Conservation (phyloP, 2,888 invertebrate species). For the Myopa tessellatipennis region DNA sequence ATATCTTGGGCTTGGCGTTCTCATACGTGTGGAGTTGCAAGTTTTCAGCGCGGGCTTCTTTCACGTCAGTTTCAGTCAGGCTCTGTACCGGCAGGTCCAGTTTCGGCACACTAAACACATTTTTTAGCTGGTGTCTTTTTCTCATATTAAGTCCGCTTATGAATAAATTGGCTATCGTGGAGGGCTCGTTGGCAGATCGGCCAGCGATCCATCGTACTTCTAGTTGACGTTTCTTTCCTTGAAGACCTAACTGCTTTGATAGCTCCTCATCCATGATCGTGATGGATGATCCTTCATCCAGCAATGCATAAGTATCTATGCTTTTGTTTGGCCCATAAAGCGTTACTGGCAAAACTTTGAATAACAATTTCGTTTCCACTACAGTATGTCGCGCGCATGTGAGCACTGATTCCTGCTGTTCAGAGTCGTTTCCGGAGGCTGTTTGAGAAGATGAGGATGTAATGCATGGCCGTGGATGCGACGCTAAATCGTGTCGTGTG, state of each 20-base stretch:
- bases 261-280: neutral
- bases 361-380: neutral
- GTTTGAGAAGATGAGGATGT: no score
- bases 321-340: constrained; percentile 33
- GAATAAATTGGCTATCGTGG: neutral
- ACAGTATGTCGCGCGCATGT: neutral
- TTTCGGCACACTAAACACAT: no score
- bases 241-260: neutral
- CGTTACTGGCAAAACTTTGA: constrained; percentile 20
- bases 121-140: no score
- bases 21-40: constrained; percentile 15
- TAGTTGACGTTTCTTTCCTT: neutral
- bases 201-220: neutral
- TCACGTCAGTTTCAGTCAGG: no score
- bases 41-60: no score
- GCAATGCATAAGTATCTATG: constrained; percentile 37
- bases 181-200: neutral
- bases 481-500: constrained; percentile 38
- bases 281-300: constrained; percentile 36
- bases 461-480: neutral
- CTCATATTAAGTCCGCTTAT: no score
- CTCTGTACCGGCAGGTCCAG: no score
- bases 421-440: neutral
- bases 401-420: neutral
- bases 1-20: constrained; percentile 36